These are phyloP conservation scores for Dynastes tityus DNA, from an alignment of 2,888 invertebrate genomes.

Conservation along the genomic window DNA sequence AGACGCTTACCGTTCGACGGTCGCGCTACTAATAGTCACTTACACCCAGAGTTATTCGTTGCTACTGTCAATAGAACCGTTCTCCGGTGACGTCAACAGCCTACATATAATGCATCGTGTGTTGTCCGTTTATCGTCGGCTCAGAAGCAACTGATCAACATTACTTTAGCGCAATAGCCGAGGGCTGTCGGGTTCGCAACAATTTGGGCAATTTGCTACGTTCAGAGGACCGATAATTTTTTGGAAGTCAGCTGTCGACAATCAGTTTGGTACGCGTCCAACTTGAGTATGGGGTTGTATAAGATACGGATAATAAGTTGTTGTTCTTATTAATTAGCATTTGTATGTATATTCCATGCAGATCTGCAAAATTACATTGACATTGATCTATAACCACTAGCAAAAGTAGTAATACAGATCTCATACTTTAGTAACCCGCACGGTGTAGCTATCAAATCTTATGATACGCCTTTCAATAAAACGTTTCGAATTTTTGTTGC, in stretches of 20 bases:
- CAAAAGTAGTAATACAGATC: too few relatives aligned
- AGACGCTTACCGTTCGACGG: conserved; percentile 22
- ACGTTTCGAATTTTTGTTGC: too few relatives aligned
- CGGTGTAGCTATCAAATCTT: too few relatives aligned
- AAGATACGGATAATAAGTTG: neutral
- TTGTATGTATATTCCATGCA: neutral
- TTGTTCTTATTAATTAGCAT: neutral
- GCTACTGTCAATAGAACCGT: conserved; percentile 47
- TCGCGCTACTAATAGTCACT: conserved; percentile 38
- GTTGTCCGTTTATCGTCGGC: conserved; percentile 27
- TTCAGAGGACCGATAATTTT: neutral
- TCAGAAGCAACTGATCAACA: neutral
- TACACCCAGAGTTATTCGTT: conserved; percentile 34
- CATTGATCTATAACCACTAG: too few relatives aligned
- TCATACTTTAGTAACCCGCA: too few relatives aligned
- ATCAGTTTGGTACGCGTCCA: conserved; percentile 12
- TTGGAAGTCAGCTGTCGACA: neutral
- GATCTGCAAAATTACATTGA: too few relatives aligned
- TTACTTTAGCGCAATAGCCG: neutral
- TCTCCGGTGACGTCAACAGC: conserved; percentile 45
- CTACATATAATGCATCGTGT: conserved; percentile 40
- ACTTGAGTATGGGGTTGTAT: conserved; percentile 1
- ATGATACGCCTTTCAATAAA: too few relatives aligned
- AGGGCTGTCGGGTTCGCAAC: conserved; percentile 13
- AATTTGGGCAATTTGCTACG: conserved; percentile 8